Conservation (phyloP, 2,888 invertebrate species). For the Campoplex capitator region DNA sequence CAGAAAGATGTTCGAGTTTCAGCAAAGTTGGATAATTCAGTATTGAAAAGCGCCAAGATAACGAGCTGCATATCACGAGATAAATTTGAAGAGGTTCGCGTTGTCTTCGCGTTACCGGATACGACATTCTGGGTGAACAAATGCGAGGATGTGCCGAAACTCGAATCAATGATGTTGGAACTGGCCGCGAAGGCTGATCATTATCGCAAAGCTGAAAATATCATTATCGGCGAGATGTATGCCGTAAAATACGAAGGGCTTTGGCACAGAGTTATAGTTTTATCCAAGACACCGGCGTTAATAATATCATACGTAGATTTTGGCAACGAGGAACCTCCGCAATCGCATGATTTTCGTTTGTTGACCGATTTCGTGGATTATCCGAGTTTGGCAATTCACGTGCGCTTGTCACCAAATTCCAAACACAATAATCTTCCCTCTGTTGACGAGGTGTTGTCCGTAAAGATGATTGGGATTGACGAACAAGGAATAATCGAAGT, state of each 20-base stretch:
- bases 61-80: conserved; percentile 63
- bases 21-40: neutral
- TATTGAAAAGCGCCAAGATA: neutral
- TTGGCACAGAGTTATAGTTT: conserved; percentile 76
- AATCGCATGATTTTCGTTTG: conserved; percentile 69
- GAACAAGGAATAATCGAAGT: conserved; percentile 43
- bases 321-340: conserved; percentile 69
- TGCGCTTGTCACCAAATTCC: conserved; percentile 64
- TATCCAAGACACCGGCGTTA: conserved; percentile 70
- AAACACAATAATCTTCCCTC: conserved; percentile 51
- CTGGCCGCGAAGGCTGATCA: conserved; percentile 61
- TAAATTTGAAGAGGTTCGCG: conserved; percentile 72
- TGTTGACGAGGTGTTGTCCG: conserved; percentile 63
- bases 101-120: conserved; percentile 29
- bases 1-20: conserved; percentile 6
- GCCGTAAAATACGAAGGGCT: conserved; percentile 66
- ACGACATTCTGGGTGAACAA: conserved; percentile 75
- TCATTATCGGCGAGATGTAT: conserved; percentile 72
- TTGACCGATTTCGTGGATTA: conserved; percentile 55
- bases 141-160: conserved; percentile 48
- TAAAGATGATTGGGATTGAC: conserved; percentile 65
- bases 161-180: conserved; percentile 68
- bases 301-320: conserved; percentile 76
- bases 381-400: conserved; percentile 65
- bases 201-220: conserved; percentile 34